Percentiles rank a stretch among this genome's conserved stretches.
These are phyloP conservation scores for Micoletzkya japonica DNA, from an alignment of 2,888 invertebrate genomes.

Conservation along the genomic window DNA sequence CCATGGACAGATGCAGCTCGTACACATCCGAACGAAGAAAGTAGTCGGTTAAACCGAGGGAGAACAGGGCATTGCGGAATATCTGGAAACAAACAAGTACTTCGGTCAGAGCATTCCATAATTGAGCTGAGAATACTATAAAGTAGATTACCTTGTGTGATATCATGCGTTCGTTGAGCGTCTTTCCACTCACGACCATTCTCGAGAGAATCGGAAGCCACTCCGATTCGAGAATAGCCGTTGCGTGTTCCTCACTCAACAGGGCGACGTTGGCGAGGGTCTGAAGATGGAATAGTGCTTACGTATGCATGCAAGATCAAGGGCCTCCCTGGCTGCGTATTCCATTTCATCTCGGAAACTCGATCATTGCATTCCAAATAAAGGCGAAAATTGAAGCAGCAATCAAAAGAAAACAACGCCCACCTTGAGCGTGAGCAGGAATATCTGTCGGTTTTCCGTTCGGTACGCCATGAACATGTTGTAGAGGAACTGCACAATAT, in stretches of 20 bases:
- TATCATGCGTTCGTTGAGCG: slow-evolving; percentile 45
- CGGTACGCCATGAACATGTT: slow-evolving; percentile 9
- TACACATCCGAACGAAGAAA: slow-evolving; percentile 47
- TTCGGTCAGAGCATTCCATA: neutral
- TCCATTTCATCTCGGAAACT: neutral
- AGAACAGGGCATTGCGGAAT: slow-evolving; percentile 47
- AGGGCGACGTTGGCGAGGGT: slow-evolving; percentile 53
- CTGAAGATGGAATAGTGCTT: slow-evolving; percentile 28
- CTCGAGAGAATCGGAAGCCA: slow-evolving; percentile 50
- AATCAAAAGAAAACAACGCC: slow-evolving; percentile 3
- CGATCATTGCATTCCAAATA: neutral
- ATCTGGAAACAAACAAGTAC: slow-evolving; percentile 34
- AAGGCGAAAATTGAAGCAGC: neutral
- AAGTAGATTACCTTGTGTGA: slow-evolving; percentile 45
- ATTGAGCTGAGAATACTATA: neutral
- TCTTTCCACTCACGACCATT: slow-evolving; percentile 43
- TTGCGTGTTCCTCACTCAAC: slow-evolving; percentile 43
- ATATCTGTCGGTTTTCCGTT: slow-evolving; percentile 6
- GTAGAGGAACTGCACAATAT: slow-evolving; percentile 18
- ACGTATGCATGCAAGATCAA: neutral
- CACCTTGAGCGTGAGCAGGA: slow-evolving; percentile 27
- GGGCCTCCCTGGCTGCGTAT: neutral
- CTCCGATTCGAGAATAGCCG: slow-evolving; percentile 42
- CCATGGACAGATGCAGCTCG: slow-evolving; percentile 46
- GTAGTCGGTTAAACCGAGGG: slow-evolving; percentile 39